These are phyloP conservation scores for Stichodactyla helianthus DNA, from an alignment of 64 coral and sea anemone species.

Conservation along the genomic window DNA sequence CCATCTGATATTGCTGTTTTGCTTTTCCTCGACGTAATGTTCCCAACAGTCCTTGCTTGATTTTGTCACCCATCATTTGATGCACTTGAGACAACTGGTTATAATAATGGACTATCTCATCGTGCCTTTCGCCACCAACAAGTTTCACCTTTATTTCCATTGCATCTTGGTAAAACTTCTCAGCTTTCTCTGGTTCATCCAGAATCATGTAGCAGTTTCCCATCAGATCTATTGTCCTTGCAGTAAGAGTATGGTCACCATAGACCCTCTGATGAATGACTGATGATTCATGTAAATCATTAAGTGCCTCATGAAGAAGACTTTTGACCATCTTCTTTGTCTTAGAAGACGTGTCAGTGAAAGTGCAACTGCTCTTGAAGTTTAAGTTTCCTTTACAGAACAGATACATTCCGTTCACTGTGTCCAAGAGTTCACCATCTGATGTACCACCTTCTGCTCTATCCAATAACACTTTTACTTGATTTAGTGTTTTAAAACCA, in stretches of 20 bases:
- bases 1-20: neutral
- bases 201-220: conserved; percentile 35
- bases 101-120: conserved; percentile 38
- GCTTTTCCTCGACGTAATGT: neutral
- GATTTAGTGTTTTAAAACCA: conserved; percentile 2
- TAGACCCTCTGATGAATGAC: conserved; percentile 8
- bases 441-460: neutral
- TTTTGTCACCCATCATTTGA: conserved; percentile 6
- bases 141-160: conserved; percentile 34
- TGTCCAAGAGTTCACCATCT: no score
- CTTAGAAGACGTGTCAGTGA: conserved; percentile 6
- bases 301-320: neutral
- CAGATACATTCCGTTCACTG: neutral
- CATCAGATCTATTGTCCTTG: conserved; percentile 42
- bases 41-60: neutral
- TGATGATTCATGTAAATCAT: neutral
- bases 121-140: conserved; percentile 34
- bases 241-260: conserved; percentile 19
- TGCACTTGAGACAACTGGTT: conserved; percentile 43
- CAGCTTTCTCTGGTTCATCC: conserved; percentile 28
- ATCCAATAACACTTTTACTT: neutral
- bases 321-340: neutral
- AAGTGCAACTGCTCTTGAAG: neutral
- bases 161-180: conserved; percentile 3
- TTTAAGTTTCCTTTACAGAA: neutral